Evolutionary conservation across 64 coral and sea anemone species (phyloP), one percentile per base, ranked within the genome.

Genomic region (Orbicella faveolata): DNA sequence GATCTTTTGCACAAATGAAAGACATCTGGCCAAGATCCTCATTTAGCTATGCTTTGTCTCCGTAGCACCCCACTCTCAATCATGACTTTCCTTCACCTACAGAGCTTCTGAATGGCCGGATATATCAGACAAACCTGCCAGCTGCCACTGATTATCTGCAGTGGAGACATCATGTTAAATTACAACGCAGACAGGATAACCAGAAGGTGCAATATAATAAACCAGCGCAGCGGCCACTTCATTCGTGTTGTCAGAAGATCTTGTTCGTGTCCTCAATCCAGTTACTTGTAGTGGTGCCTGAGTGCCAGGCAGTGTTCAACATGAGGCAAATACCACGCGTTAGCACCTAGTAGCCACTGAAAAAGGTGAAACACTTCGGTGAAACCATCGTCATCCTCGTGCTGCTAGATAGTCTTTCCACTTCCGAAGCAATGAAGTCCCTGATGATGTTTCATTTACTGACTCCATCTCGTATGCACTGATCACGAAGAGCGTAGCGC

Each of bases 241-340:
- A 33, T 9, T 30, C 81, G 13, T 69, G 9, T 54, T 33, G n/a
- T 51, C 52, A 36, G 81, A 91, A 74, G 59, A 91, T 36, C 39
- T 9, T 55, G 89, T 91, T 54, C 37, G 79, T 21, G 77, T 91
- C 35, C 52, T 75, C 23, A 91, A 91, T 55, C 79, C 79, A 64
- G 23, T n/a, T 25, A 74, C 18, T 36, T 20, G 82, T 30, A 30
- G 30, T 30, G 30, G 30, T 35, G 63, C 6, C 34, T 91, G 79
- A 69, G 33, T 75, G 34, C 79, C 89, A 83, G 89, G 89, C 67
- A 44, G 76, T 25, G 72, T 91, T 21, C 21, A 91, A 12, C 23
- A 41, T 44, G 39, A 36, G 18, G 19, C 79, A 21, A 35, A 54
- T 54, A 20, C 81, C 41, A 79, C 89, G 0, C 79, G 65, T 16